phyloP scores from a whole-genome alignment of 2,888 invertebrate species.

The Drosophila ustulata region DNA sequence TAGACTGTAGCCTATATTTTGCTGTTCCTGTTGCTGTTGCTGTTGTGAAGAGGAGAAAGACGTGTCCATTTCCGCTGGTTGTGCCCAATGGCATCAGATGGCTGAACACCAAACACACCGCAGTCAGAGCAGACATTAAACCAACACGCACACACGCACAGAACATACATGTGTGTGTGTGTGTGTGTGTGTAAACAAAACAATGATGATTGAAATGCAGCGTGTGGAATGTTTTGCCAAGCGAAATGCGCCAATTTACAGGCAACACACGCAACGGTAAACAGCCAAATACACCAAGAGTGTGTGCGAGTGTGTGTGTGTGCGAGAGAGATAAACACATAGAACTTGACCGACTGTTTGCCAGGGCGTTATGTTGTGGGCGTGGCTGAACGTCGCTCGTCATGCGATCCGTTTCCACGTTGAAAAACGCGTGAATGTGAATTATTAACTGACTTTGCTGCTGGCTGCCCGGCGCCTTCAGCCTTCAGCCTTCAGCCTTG shows the following conservation, averaged over 20 bases:
- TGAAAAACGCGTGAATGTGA: slow-evolving; percentile 60
- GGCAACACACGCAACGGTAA: slow-evolving; percentile 58
- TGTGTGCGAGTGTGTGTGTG: too few species aligned
- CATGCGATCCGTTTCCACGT: slow-evolving; percentile 39
- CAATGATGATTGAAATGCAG: slow-evolving; percentile 71
- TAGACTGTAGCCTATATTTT: slow-evolving; percentile 25
- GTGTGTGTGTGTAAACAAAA: slow-evolving; percentile 41
- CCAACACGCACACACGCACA: slow-evolving; percentile 13
- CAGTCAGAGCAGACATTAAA: slow-evolving; percentile 34
- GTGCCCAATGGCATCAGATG: slow-evolving; percentile 53
- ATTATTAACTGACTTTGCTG: slow-evolving; percentile 53
- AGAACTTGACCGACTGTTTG: slow-evolving; percentile 41
- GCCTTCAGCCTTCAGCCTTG: neutral
- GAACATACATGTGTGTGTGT: neutral
- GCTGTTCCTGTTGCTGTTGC: slow-evolving; percentile 8
- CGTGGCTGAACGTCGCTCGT: slow-evolving; percentile 30
- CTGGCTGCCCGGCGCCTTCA: neutral
- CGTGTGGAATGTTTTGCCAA: slow-evolving; percentile 57
- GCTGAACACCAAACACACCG: slow-evolving; percentile 21
- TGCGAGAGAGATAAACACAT: slow-evolving; percentile 2
- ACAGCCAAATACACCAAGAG: slow-evolving; percentile 32
- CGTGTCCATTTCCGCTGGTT: slow-evolving; percentile 50
- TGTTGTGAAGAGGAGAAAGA: slow-evolving; percentile 32
- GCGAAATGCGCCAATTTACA: slow-evolving; percentile 64
- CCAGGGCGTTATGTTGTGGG: slow-evolving; percentile 34